phyloP scores from a whole-genome alignment of 2,797 vertebrate genomes.

The Clarias pachynema region DNA sequence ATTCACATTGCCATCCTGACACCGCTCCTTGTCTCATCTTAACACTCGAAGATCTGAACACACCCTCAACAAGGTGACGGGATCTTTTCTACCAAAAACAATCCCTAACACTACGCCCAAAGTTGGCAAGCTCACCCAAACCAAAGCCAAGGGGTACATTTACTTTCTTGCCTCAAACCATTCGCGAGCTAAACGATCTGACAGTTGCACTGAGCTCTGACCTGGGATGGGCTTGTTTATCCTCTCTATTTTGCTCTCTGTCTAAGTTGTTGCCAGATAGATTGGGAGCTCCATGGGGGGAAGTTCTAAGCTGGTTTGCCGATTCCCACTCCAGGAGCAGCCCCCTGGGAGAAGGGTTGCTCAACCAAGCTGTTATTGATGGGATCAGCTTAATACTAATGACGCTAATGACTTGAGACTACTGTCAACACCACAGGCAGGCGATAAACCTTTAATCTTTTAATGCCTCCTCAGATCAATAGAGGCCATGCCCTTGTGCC shows the following conservation, averaged over 20 bases:
- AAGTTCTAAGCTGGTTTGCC: constrained; percentile 50
- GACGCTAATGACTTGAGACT: constrained; percentile 71
- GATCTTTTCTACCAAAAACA: neutral
- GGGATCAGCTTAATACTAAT: constrained; percentile 76
- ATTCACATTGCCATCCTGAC: constrained; percentile 38
- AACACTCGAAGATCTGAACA: neutral
- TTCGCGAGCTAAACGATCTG: constrained; percentile 55
- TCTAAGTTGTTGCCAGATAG: constrained; percentile 26
- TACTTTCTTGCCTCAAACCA: constrained; percentile 20
- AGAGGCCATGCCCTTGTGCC: constrained; percentile 39
- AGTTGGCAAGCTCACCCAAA: neutral
- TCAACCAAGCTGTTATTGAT: constrained; percentile 74
- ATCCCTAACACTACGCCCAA: neutral
- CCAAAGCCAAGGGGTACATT: neutral
- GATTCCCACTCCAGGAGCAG: constrained; percentile 56
- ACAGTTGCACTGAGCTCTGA: constrained; percentile 44
- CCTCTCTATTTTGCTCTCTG: constrained; percentile 31
- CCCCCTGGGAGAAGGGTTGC: constrained; percentile 67
- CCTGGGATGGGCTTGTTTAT: constrained; percentile 33
- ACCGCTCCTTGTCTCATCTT: constrained; percentile 30
- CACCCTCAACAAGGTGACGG: neutral
- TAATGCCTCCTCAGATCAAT: constrained; percentile 71
- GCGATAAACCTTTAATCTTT: constrained; percentile 74
- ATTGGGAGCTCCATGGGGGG: constrained; percentile 38
- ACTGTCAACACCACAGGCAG: constrained; percentile 71